These are phyloP conservation scores for Beris chalybata DNA, from an alignment of 2,888 invertebrate species.

Conservation along the genomic window DNA sequence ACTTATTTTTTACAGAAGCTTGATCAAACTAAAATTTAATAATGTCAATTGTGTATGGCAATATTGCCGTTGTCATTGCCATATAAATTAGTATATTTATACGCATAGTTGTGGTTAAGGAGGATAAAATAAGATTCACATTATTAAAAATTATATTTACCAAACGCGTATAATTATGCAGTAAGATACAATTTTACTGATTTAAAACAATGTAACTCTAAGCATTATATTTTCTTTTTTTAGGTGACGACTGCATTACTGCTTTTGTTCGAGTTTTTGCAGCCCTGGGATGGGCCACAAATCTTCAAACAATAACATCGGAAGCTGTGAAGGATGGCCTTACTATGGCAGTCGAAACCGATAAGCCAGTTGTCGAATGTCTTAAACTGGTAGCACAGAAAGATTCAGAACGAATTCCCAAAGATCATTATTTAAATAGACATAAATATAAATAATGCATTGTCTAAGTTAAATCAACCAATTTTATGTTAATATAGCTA, in stretches of 20 bases:
- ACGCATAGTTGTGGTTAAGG: too few species aligned
- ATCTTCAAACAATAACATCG: constrained; percentile 67
- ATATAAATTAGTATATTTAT: too few species aligned
- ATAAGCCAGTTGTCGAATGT: constrained; percentile 62
- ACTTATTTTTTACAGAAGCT: too few species aligned
- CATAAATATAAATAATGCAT: constrained; percentile 13
- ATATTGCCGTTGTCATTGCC: too few species aligned
- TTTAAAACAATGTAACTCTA: too few species aligned
- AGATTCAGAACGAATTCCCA: constrained; percentile 53
- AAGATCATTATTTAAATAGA: constrained; percentile 59
- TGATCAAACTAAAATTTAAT: too few species aligned
- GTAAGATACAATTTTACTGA: too few species aligned
- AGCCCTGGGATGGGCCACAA: constrained; percentile 66
- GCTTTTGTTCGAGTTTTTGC: constrained; percentile 71
- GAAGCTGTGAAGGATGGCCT: constrained; percentile 66
- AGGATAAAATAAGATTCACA: too few species aligned
- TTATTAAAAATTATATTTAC: too few species aligned
- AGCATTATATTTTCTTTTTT: constrained; percentile 25
- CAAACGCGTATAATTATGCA: too few species aligned
- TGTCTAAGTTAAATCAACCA: neutral
- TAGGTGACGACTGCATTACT: constrained; percentile 65
- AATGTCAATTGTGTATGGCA: too few species aligned
- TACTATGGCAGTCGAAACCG: constrained; percentile 61
- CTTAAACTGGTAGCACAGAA: constrained; percentile 58
- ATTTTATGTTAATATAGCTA: too few species aligned